A percentile compares a stretch with the other conserved stretches of the same genome.
phyloP scores from a whole-genome alignment of 2,113 vertebrate species.

The human (Homo sapiens) region GRCh38 chr18:40930501-40931000 shows the following conservation, averaged over 20 bases:
- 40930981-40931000: neutral
- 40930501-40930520: neutral
- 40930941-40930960: too few species aligned
- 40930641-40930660: neutral
- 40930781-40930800: neutral
- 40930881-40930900: neutral
- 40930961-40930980: neutral
- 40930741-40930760: neutral
- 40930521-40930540: neutral
- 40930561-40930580: neutral
- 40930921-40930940: neutral
- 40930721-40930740: neutral
- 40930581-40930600: neutral
- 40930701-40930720: neutral
- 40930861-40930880: neutral
- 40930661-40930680: neutral
- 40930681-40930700: neutral
- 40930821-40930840: neutral
- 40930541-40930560: neutral
- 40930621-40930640: neutral
- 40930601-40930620: neutral
- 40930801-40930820: neutral
- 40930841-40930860: neutral
- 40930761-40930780: neutral
- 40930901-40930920: neutral